Evolutionary conservation across 2,113 vertebrate genomes (phyloP).

Genomic region (Nipponia nippon): DNA sequence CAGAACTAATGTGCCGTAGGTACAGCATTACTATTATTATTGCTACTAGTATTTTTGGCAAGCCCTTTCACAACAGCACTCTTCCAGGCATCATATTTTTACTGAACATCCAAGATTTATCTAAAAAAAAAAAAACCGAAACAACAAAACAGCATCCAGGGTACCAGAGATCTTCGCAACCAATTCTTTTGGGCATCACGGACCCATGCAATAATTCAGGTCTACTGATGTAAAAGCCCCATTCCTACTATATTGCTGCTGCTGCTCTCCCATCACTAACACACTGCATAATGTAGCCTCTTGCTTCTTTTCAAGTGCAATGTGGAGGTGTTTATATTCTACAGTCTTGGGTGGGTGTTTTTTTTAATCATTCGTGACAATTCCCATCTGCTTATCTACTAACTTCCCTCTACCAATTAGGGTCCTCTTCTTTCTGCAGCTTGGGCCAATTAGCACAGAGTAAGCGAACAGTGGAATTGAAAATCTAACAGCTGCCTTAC

Average conservation of each 20-base stretch:
- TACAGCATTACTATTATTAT: not conserved
- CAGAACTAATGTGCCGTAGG: not conserved
- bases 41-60: not conserved
- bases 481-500: not conserved
- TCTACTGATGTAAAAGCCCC: not conserved
- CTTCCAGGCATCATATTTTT: not conserved
- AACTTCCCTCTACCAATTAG: not conserved
- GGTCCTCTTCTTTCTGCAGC: not conserved
- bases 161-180: not conserved
- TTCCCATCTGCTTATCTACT: conserved; percentile 22
- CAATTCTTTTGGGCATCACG: not conserved
- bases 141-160: not conserved
- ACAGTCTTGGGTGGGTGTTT: not conserved
- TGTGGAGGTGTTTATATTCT: not conserved
- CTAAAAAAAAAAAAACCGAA: not conserved
- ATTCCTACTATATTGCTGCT: not conserved
- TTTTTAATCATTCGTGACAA: not conserved
- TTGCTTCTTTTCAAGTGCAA: not conserved
- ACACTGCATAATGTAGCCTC: not conserved
- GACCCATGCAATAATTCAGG: not conserved
- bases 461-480: not conserved
- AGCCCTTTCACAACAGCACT: not conserved
- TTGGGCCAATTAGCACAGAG: not conserved
- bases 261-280: not conserved
- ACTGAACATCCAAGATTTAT: not conserved